Conservation (phyloP, 2,797 vertebrate genomes). For the Lateolabrax maculatus region DNA sequence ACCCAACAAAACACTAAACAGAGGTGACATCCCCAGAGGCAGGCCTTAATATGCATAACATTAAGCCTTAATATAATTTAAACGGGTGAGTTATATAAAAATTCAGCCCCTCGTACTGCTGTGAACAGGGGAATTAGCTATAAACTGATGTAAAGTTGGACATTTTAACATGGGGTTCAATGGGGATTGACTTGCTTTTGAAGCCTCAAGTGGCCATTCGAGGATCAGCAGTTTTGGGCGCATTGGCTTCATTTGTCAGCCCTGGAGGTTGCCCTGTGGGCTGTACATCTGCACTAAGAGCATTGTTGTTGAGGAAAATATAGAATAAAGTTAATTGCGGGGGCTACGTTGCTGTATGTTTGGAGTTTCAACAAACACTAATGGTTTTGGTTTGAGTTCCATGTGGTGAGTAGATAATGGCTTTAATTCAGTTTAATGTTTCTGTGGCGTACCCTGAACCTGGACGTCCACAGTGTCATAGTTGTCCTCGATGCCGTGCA, state of each 20-base stretch:
- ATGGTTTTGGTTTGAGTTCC: background rate
- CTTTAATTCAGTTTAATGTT: background rate
- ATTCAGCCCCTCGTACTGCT: no score
- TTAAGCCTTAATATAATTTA: no score
- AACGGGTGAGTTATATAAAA: no score
- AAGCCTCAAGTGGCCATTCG: no score
- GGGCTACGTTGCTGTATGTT: background rate
- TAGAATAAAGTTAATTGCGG: background rate
- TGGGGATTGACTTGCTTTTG: no score
- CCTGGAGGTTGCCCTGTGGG: no score
- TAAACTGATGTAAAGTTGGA: no score
- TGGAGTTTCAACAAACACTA: background rate
- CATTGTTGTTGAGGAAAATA: background rate
- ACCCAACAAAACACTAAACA: background rate
- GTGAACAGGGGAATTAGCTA: no score
- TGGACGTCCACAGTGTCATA: slow-evolving; percentile 90
- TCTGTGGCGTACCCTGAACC: slow-evolving; percentile 90
- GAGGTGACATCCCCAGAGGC: background rate
- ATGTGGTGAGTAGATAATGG: background rate
- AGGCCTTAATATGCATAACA: no score
- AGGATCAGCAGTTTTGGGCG: no score
- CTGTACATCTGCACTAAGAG: background rate
- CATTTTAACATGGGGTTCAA: no score
- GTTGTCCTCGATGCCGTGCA: slow-evolving; percentile 92
- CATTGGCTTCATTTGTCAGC: no score